Conservation (phyloP, 2,797 vertebrate species). For the Hyperoplus lanceolatus region DNA sequence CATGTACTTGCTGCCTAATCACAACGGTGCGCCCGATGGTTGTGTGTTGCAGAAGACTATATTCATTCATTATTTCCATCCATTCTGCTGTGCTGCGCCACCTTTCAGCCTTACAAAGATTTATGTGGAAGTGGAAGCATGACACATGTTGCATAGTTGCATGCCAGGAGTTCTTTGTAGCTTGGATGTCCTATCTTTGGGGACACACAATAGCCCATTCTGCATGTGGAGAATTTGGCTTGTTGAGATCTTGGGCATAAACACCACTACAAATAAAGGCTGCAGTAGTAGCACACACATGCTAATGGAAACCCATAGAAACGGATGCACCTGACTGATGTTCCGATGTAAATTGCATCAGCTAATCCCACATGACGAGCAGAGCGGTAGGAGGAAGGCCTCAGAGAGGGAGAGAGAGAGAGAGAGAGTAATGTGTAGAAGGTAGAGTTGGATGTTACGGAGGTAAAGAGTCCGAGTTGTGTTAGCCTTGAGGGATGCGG, state of each 20-base stretch:
- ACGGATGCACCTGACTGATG: neutral
- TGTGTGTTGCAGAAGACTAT: neutral
- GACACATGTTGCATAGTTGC: constrained; percentile 61
- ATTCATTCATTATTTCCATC: constrained; percentile 22
- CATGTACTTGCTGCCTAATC: constrained; percentile 10
- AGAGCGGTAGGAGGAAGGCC: constrained; percentile 28
- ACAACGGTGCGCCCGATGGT: neutral
- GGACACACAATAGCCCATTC: constrained; percentile 28
- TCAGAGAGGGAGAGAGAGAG: constrained; percentile 43
- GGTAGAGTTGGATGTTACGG: constrained; percentile 35
- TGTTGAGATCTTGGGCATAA: constrained; percentile 40
- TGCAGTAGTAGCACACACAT: neutral
- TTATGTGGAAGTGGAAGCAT: constrained; percentile 49
- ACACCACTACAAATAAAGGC: constrained; percentile 14
- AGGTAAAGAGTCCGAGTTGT: constrained; percentile 42
- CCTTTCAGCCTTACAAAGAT: constrained; percentile 49
- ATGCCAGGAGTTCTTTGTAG: constrained; percentile 68
- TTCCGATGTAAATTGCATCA: constrained; percentile 24
- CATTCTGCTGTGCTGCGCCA: constrained; percentile 7
- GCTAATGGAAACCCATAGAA: constrained; percentile 14
- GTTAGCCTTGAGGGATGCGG: constrained; percentile 38
- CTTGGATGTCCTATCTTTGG: constrained; percentile 26
- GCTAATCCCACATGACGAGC: constrained; percentile 22
- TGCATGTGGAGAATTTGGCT: constrained; percentile 48
- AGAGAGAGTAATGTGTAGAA: constrained; percentile 25